Base-by-base conservation (phyloP, 2,113 vertebrate species). In the Pseudopodoces humilis region DNA sequence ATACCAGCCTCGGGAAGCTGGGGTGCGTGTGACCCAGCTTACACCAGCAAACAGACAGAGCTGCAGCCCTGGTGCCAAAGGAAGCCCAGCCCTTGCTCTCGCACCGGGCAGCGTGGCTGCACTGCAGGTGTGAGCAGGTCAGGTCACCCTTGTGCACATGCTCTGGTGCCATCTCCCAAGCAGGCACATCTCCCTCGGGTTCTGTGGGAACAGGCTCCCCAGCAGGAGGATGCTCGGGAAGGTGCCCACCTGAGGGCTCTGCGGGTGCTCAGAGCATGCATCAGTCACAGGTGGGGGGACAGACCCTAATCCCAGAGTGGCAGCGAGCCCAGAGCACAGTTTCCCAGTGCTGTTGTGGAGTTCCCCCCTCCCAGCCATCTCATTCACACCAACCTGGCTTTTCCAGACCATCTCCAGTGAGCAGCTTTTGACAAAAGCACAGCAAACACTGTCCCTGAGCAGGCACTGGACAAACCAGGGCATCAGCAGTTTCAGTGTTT, bases 301-400 rank as follows among this genome's bases (percentile, higher is more conserved):
- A 21, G 47, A 35, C 18, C 71, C 68, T 37, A 11, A 47, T 10
- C 30, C 24, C 25, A 1, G 65, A 72, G 46, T 5, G 33, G 31
- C 11, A 16, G 37, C 1, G 3, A 62, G 39, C n/a, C 16, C 41
- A 21, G 49, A 47, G 53, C 17, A 1, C 17, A 1, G 7, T 18
- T 41, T 68, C 35, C 33, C 5, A 2, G 22, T 0, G 0, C 65
- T 52, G 24, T 16, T 39, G 7, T 3, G 0, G 8, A 14, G 6
- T 5, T 76, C 27, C 46, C 56, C 68, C 15, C 69, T 58, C 33
- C 39, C 23, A 4, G 15, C 31, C 37, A 33, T 20, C 44, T 49
- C 11, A 1, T 35, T 25, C 11, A 27, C 35, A 64, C 55, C 69
- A 25, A 53, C 39, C 12, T 19, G 16, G 46, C 44, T 47, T 56